Percentiles rank a stretch among this genome's conserved stretches.
Evolutionary conservation across 2,888 invertebrate genomes (phyloP).

Genomic region (Lasius fuliginosus): DNA sequence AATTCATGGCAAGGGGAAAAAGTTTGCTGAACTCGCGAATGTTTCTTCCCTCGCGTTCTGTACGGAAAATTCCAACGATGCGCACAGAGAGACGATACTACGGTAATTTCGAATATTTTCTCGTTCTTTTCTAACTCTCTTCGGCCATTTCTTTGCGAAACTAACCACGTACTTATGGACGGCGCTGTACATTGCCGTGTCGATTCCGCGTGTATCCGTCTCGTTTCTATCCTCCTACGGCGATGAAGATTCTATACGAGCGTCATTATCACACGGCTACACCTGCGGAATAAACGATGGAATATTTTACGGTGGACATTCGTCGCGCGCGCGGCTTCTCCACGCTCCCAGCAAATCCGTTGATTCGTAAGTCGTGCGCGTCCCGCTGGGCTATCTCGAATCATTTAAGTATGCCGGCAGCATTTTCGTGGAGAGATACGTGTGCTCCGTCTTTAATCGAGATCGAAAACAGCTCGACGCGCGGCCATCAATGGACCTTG

Average conservation of each 20-base stretch:
- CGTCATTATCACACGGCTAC: constrained; percentile 74
- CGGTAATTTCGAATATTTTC: not conserved
- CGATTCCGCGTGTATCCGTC: constrained; percentile 51
- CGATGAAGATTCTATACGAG: constrained; percentile 51
- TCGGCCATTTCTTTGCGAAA: not conserved
- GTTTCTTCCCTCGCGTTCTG: not conserved
- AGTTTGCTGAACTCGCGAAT: constrained; percentile 12
- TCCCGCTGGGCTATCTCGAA: constrained; percentile 62
- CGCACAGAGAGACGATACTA: not conserved
- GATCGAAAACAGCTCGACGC: constrained; percentile 73
- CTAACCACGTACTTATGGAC: not conserved
- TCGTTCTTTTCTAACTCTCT: not conserved
- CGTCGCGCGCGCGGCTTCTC: constrained; percentile 40
- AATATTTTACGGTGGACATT: constrained; percentile 61
- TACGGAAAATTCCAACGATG: constrained; percentile 5
- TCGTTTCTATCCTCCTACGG: constrained; percentile 54
- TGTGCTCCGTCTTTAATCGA: constrained; percentile 78
- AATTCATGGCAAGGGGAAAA: constrained; percentile 3
- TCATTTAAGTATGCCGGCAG: constrained; percentile 74
- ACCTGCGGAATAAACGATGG: constrained; percentile 73
- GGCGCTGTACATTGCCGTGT: not conserved
- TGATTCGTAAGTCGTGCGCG: constrained; percentile 76
- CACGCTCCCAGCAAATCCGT: constrained; percentile 51
- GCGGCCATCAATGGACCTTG: constrained; percentile 59
- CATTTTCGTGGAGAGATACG: constrained; percentile 75